Evolutionary conservation across 2,113 vertebrate species (phyloP), one percentile per base, ranked within the genome.

Genomic region (Cardinalis cardinalis): DNA sequence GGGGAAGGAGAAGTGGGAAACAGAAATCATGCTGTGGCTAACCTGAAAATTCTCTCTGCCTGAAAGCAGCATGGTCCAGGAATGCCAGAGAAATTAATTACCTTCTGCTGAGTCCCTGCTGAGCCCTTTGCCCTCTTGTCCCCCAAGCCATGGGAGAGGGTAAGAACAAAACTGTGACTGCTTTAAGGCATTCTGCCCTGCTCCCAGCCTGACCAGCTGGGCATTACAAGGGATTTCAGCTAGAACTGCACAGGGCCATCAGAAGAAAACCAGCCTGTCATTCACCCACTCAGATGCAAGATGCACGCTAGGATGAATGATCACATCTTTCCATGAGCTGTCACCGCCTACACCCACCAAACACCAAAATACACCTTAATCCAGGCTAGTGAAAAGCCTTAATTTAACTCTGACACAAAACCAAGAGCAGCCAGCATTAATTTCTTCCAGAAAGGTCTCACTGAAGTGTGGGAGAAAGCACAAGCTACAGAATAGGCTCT

Each of bases 331-430:
- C 72, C 92, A 68, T 64, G 28, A 81, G 40, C 70, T 75, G 31
- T 81, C 49, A 44, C 65, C 0, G 1, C 55, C 72, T 63, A 81
- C 60, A 44, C 31, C 18, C 52, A 70, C 56, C 85, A 65, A 87
- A 74, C 56, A 71, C 52, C 51, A 90, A 59, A 93, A 94, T 40
- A 72, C 82, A 96, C 72, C 43, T 92, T 87, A 44, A 68, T 43
- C 58, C 64, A 56, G 3, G 48, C 65, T 34, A 75, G 44, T 48
- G 53, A 88, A 91, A 86, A 70, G 53, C 7, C 40, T 89, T 74
- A 32, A 76, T 53, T 90, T 90, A 86, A 88, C 61, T 84, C 76
- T 53, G 63, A 69, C 28, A 81, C 52, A 63, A 81, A 90, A 10
- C 44, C 36, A 58, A 61, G 32, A 58, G 66, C 61, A 78, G 29